Percentiles rank a stretch among this genome's conserved stretches.
phyloP scores from a whole-genome alignment of 2,113 vertebrate genomes.

The Stegostoma tigrinum region DNA sequence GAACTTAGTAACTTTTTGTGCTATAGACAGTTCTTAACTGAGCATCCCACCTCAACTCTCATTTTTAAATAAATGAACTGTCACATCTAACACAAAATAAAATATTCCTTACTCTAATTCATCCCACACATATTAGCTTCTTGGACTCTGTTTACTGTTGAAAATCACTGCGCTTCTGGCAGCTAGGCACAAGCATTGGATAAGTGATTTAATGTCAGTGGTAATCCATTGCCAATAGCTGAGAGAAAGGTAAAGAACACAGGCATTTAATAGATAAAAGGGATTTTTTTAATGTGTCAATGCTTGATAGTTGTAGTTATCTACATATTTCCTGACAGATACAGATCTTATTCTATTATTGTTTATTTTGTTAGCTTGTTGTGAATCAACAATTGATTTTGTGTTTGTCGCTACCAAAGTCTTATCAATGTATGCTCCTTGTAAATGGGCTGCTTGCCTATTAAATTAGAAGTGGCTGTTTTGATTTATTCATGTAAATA shows the following conservation, averaged over 20 bases:
- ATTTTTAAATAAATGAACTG: background rate
- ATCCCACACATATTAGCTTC: background rate
- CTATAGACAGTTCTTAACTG: background rate
- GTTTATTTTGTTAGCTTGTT: background rate
- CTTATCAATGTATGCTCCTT: background rate
- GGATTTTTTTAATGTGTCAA: background rate
- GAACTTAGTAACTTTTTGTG: background rate
- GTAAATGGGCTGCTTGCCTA: background rate
- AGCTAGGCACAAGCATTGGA: conserved; percentile 13
- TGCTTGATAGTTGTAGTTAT: background rate
- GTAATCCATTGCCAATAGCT: background rate
- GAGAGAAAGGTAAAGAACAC: background rate
- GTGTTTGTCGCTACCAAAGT: background rate
- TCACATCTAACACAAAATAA: background rate
- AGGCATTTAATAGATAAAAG: conserved; percentile 18
- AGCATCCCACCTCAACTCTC: background rate
- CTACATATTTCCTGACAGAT: conserved; percentile 4
- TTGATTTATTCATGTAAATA: conserved; percentile 15
- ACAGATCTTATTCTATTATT: background rate
- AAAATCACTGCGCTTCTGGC: background rate
- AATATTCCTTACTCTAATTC: background rate
- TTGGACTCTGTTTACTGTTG: background rate
- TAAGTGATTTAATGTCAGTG: conserved; percentile 17
- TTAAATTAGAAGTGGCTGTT: background rate
- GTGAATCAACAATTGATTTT: background rate